phyloP scores from a whole-genome alignment of 2,888 invertebrate species.

The Oasisia sp. region DNA sequence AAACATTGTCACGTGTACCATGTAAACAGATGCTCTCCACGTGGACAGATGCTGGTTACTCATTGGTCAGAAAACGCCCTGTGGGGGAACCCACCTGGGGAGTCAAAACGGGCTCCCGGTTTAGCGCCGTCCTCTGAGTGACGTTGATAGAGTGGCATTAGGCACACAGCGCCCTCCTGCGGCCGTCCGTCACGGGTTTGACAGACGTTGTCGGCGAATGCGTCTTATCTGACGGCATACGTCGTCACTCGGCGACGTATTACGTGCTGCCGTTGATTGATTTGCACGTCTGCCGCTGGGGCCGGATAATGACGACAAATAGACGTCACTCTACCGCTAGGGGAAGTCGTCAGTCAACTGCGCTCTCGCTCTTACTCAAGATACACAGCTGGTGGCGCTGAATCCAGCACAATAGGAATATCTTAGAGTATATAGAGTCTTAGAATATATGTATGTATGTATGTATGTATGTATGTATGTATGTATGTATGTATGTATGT shows the following conservation, averaged over 20 bases:
- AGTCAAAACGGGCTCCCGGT: not conserved
- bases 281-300: not conserved
- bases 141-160: not conserved
- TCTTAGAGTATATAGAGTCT: no score
- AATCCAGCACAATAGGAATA: no score
- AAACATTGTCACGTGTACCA: no score
- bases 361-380: not conserved
- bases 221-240: slow-evolving; percentile 13
- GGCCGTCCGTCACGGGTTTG: slow-evolving; percentile 3
- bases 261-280: not conserved
- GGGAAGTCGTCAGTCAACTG: not conserved
- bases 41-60: no score
- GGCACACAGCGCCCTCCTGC: not conserved
- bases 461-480: no score
- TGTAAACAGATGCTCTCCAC: no score
- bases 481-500: no score
- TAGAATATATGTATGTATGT: no score
- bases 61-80: no score
- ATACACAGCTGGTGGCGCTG: not conserved
- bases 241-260: not conserved
- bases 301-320: slow-evolving; percentile 6
- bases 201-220: not conserved
- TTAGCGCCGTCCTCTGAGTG: not conserved
- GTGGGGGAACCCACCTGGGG: no score
- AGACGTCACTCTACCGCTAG: not conserved